Evolutionary conservation across 2,797 vertebrate genomes (phyloP), one percentile per base, ranked within the genome.

Genomic region (Ceyx erithaca): DNA sequence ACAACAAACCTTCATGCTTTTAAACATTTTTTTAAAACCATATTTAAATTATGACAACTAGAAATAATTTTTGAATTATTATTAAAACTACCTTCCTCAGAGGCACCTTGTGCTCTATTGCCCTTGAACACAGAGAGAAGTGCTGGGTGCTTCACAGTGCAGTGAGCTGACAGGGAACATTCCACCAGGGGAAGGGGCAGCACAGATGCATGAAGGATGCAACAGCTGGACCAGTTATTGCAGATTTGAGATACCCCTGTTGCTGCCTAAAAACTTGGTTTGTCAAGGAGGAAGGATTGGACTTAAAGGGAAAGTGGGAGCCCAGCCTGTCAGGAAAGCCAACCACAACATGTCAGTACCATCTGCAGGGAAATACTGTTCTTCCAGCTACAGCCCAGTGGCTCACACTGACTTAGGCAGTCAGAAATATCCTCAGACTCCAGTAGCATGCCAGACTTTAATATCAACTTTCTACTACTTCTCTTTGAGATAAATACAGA

Each of bases 401-500:
- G 61, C 76, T 69, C 28, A 0, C 1, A 0, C 7, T 8, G 57
- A 5, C 70, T 81, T 12, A 4, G 70, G n/a, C 66, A 37, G 67
- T 45, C 76, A 70, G 35, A 54, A 45, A 17, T 1, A 49, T 7
- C 52, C 76, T 58, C 71, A 54, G 20, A 25, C 62, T 85, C 30
- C 66, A 85, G 66, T 0, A 67, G 26, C 62, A 69, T 1, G 2
- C 54, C 58, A 78, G 85, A 33, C 54, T 89, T 85, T 35, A 43
- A 55, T 48, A 70, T 54, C 69, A 78, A 11, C 77, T 48, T 85
- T 40, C 85, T 85, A 17, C 83, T 85, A 0, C 83, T 77, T 67
- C 77, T 89, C 80, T 75, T 59, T 59, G 78, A 91, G 84, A 95
- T 92, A 93, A 93, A 92, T 26, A 55, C 84, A 82, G 64, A 78